Evolutionary conservation across 1,140 invertebrate genomes (phyloP), one percentile per base, ranked within the genome.

Genomic region (Hycleus cichorii): DNA sequence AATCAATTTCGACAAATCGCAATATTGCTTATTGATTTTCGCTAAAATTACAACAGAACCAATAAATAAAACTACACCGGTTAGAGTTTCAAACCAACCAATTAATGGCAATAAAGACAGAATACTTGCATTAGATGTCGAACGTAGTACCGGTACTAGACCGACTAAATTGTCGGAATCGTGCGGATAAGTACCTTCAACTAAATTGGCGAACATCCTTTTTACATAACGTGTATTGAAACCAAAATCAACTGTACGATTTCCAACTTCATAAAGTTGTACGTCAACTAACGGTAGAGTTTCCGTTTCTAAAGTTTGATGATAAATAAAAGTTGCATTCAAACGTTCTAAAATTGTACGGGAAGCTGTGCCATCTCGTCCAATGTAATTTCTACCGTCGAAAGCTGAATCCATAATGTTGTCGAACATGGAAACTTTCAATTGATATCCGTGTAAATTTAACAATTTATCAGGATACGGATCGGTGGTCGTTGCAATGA

Each of bases 181-280:
- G 43, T 53, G 51, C n/a, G 51, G 51, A 44, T 53, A 53, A n/a
- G 51, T 53, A 9, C 46, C 46, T n/a, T 53, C 51, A 18, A 53
- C 46, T n/a, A 53, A 32, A 38, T 53, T 53, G 8, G 27, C 10
- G 26, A 53, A 53, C 18, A 46, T 53, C 3, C 12, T 38, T 12
- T 53, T 53, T 9, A 53, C 25, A 26, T 53, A 53, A 8, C 51
- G 51, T 7, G 51, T 53, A 18, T 45, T 53, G 10, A 53, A 53
- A 10, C 51, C 51, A 1, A 53, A 42, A 8, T 53, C 42, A 3
- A 27, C 51, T 1, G 46, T n/a, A 46, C 51, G 32, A 18, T 53
- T 44, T 9, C 40, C 51, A 9, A 53, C 42, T 9, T 53, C 51
- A 12, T 53, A 42, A 10, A 46, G 46, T 10, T 53, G 51, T 11